Conservation (phyloP, 2,113 vertebrate genomes). For the Anas platyrhynchos region DNA sequence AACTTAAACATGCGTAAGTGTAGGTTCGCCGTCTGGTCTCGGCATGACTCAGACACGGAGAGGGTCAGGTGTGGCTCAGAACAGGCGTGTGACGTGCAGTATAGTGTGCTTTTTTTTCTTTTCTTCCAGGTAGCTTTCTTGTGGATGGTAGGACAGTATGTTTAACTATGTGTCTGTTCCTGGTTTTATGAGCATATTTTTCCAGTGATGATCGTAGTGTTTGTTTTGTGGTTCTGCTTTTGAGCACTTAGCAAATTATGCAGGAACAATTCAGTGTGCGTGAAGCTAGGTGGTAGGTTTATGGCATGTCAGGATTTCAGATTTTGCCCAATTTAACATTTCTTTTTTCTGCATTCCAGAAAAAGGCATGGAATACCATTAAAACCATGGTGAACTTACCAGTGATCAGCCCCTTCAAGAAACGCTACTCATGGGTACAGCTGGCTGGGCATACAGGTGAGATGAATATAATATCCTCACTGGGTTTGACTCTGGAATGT, state of each 20-base stretch:
- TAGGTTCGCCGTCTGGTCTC: slow-evolving; percentile 17
- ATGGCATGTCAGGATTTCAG: background rate
- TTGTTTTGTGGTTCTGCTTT: background rate
- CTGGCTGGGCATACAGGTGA: slow-evolving; percentile 95
- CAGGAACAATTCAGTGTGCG: background rate
- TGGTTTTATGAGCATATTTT: background rate
- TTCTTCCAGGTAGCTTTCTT: background rate
- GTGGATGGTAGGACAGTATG: background rate
- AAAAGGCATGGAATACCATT: slow-evolving; percentile 91
- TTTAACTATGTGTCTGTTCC: background rate
- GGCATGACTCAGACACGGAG: background rate
- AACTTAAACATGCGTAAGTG: background rate
- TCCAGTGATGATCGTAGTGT: background rate
- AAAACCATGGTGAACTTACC: slow-evolving; percentile 93
- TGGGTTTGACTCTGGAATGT: background rate
- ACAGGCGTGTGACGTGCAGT: background rate
- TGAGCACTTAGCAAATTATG: background rate
- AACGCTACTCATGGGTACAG: slow-evolving; percentile 92
- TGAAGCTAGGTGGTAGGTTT: background rate
- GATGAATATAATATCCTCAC: background rate
- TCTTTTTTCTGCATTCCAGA: slow-evolving; percentile 74
- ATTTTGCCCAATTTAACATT: slow-evolving; percentile 1
- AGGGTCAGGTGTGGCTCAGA: background rate
- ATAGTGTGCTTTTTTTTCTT: background rate
- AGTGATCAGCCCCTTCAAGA: slow-evolving; percentile 88